Conservation (phyloP, 2,113 vertebrate genomes). For the Pelecanoides urinatrix region DNA sequence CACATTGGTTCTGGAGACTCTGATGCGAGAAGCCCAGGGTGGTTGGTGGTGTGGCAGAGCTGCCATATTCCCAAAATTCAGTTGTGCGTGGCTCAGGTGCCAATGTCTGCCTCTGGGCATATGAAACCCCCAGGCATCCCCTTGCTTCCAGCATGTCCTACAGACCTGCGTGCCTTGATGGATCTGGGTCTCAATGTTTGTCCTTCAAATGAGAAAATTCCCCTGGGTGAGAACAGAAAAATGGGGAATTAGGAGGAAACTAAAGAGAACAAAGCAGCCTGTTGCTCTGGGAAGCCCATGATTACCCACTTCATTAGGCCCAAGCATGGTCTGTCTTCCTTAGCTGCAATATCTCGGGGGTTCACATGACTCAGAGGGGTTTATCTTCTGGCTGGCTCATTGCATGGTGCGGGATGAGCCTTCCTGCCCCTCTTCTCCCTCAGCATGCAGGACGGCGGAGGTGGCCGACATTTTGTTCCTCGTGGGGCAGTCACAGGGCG, state of each 20-base stretch:
- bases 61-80: background rate
- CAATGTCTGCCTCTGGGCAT: background rate
- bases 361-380: fast-evolving
- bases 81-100: background rate
- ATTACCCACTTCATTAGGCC: background rate
- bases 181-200: background rate
- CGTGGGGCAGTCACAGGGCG: conserved; percentile 78
- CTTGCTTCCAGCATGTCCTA: background rate
- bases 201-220: background rate
- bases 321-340: background rate
- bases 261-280: background rate
- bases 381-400: background rate
- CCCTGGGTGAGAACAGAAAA: background rate
- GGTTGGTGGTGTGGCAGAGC: background rate
- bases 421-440: background rate
- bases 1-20: background rate
- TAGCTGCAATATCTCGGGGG: fast-evolving
- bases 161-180: background rate
- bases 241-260: background rate
- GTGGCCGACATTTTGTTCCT: conserved; percentile 84
- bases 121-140: background rate
- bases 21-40: background rate
- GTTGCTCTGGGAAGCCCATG: background rate
- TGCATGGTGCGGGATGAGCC: background rate
- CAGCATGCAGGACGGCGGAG: conserved; percentile 82